phyloP scores from a whole-genome alignment of 1,140 invertebrate species.

The Idris sp. region DNA sequence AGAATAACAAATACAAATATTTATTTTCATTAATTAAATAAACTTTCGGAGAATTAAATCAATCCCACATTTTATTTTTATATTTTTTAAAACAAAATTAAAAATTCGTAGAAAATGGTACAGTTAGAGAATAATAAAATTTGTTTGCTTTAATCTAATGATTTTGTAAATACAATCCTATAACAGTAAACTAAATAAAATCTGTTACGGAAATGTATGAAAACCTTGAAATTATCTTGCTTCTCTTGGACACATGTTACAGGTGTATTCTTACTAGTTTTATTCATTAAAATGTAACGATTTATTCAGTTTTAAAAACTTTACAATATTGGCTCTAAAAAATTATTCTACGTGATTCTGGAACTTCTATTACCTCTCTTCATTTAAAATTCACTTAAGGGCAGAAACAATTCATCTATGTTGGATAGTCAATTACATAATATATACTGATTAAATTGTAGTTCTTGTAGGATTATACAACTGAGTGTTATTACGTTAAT shows the following conservation, averaged over 20 bases:
- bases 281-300: conserved; percentile 8
- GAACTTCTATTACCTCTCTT: conserved; percentile 18
- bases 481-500: conserved; percentile 28
- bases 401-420: conserved; percentile 11
- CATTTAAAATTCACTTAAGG: conserved; percentile 24
- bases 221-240: conserved; percentile 12
- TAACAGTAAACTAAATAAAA: conserved; percentile 18
- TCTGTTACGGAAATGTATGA: background rate
- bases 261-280: background rate
- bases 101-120: too few relatives aligned
- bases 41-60: too few relatives aligned
- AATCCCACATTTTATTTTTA: too few relatives aligned
- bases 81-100: too few relatives aligned
- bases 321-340: background rate
- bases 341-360: conserved; percentile 2
- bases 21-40: too few relatives aligned
- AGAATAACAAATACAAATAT: too few relatives aligned
- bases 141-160: conserved; percentile 20
- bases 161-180: conserved; percentile 10
- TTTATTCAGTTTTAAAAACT: conserved; percentile 11
- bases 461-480: conserved; percentile 18
- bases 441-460: conserved; percentile 35
- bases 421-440: conserved; percentile 20
- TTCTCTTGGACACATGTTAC: background rate
- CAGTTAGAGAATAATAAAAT: too few relatives aligned